Evolutionary conservation across 2,797 vertebrate genomes (phyloP), one percentile per base, ranked within the genome.

Genomic region (Lutra lutra): DNA sequence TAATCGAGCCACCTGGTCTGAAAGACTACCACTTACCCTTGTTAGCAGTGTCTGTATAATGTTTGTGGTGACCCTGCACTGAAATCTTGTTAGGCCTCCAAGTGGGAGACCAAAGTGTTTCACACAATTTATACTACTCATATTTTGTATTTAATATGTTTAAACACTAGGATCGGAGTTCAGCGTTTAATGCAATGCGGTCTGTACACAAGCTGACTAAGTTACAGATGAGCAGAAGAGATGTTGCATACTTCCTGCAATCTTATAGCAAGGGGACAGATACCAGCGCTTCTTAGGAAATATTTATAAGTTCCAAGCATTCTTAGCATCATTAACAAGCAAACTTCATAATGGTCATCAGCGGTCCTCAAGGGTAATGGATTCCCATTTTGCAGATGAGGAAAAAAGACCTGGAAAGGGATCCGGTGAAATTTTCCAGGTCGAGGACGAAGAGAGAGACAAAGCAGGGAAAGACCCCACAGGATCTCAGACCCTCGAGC

Each of bases 71-170:
- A 96, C 73, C 95, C 66, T 68, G 92, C 51, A 96, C 84, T 83
- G 87, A 96, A 98, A 97, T 58, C 56, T 96, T 97, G 95, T 94
- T 95, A 85, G 51, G 89, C 91, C 96, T 96, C 98, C 88, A 86
- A 97, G 89, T 35, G 94, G 84, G 86, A 98, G 95, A 97, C 95
- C 96, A 98, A 98, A 98, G 72, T 51, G 88, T 97, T 97, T 97
- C 97, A 98, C 89, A 97, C 86, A 87, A 98, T 98, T 98, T 98
- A 97, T 96, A 93, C 96, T 97, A 95, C 96, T 96, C 96, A 94
- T 98, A 98, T 88, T 96, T 98, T 89, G 68, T 94, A 90, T 91
- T 93, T 98, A 97, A 97, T 46, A 95, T 5, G 58, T 97, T 97
- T 98, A 96, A 98, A 97, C 93, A 95, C 21, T 73, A 62, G 51